Percentiles rank a stretch among this genome's conserved stretches.
These are phyloP conservation scores for Rhaphigaster nebulosa DNA, from an alignment of 2,888 invertebrate species.

Conservation along the genomic window DNA sequence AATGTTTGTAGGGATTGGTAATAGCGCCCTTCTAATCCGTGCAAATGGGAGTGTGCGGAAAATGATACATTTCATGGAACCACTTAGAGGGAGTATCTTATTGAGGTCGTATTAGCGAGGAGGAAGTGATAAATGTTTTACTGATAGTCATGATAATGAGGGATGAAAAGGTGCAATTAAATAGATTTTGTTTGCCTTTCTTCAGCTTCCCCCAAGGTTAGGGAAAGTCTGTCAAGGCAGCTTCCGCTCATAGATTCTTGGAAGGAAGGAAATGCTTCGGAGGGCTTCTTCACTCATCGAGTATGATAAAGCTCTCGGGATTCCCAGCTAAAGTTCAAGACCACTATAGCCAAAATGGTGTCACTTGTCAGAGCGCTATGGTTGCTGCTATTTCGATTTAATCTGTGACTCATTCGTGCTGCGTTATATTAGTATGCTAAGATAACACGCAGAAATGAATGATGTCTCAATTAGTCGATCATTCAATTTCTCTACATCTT, in stretches of 20 bases:
- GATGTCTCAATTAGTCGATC: neutral
- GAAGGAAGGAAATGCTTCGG: conserved; percentile 19
- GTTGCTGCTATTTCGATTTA: neutral
- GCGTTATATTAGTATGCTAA: neutral
- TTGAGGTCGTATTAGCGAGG: neutral
- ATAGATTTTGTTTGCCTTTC: neutral
- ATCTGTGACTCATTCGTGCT: neutral
- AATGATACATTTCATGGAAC: neutral
- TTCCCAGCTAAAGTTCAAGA: conserved; percentile 4
- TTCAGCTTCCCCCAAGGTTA: neutral
- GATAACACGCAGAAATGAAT: neutral
- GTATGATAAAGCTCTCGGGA: neutral
- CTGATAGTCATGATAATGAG: conserved; percentile 7
- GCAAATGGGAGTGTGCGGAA: neutral
- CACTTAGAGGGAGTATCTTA: neutral
- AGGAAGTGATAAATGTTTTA: neutral
- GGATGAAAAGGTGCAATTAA: neutral
- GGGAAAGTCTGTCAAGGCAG: conserved; percentile 5
- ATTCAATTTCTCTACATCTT: neutral
- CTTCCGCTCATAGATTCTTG: neutral
- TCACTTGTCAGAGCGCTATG: neutral
- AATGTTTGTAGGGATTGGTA: neutral
- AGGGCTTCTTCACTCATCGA: neutral
- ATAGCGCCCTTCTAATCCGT: neutral
- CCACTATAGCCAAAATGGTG: neutral